phyloP scores from a whole-genome alignment of 2,797 vertebrate species.

The Spheniscus humboldti region DNA sequence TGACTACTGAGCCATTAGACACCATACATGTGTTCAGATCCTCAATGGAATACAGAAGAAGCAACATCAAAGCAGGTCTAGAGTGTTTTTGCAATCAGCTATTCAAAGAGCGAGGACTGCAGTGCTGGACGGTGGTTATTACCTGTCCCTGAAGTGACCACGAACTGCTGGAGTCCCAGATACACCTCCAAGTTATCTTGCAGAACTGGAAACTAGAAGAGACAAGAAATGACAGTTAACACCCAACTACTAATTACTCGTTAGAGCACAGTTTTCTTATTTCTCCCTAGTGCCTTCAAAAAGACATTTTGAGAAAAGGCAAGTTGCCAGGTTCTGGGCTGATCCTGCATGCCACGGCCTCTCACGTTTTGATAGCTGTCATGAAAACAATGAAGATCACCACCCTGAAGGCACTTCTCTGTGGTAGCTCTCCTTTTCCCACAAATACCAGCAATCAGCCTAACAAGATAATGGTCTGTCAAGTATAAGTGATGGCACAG shows the following conservation, averaged over 20 bases:
- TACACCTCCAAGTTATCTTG: slow-evolving; percentile 97
- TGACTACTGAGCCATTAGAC: not conserved
- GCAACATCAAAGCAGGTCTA: not conserved
- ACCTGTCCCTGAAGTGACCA: slow-evolving; percentile 87
- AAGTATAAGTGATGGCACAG: not conserved
- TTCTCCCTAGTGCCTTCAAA: not conserved
- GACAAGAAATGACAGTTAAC: not conserved
- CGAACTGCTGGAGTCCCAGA: slow-evolving; percentile 92
- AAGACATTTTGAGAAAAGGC: not conserved
- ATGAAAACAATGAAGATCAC: not conserved
- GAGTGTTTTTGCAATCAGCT: not conserved
- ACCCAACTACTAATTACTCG: not conserved
- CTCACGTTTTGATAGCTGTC: not conserved
- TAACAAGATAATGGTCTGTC: not conserved
- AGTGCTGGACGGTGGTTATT: not conserved
- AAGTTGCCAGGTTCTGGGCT: not conserved
- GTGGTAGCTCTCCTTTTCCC: not conserved
- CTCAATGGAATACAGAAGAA: accelerated
- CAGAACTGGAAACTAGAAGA: slow-evolving; percentile 86
- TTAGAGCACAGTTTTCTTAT: not conserved
- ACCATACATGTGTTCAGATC: not conserved
- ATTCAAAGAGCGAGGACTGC: not conserved
- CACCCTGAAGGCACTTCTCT: not conserved
- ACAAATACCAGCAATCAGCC: not conserved
- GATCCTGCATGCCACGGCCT: not conserved